These are phyloP conservation scores for Enteromius radiatus DNA, from an alignment of 2,797 vertebrate genomes.

Conservation along the genomic window DNA sequence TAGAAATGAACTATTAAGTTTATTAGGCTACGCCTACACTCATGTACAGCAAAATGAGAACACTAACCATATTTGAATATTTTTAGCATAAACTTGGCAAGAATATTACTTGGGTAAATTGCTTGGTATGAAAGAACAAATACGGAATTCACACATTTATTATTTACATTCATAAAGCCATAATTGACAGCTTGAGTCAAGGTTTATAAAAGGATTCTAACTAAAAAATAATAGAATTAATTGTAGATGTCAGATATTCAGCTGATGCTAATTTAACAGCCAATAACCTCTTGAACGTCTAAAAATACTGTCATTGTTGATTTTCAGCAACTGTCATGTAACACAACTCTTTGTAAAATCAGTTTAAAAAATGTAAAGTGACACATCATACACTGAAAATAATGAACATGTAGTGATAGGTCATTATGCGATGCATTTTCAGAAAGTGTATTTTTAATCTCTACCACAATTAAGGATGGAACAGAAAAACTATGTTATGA, in stretches of 20 bases:
- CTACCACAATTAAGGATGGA: background rate
- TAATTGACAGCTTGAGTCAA: background rate
- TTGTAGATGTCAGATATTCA: background rate
- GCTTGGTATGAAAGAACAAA: background rate
- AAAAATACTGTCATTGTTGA: background rate
- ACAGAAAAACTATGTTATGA: background rate
- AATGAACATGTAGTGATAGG: background rate
- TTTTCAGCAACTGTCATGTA: background rate
- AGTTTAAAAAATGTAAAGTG: background rate
- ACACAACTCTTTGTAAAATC: no score
- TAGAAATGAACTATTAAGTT: background rate
- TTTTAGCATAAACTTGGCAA: background rate
- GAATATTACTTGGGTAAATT: background rate
- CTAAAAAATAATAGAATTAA: background rate
- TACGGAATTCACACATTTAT: slow-evolving; percentile 14
- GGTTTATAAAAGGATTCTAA: background rate
- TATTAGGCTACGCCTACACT: background rate
- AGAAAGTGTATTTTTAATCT: background rate
- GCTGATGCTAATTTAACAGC: background rate
- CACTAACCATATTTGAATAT: background rate
- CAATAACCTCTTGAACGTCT: background rate
- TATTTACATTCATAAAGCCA: background rate
- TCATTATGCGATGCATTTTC: background rate
- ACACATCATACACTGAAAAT: background rate
- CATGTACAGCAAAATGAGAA: background rate